Conservation (phyloP, 2,888 invertebrate genomes). For the Nudaria mundana region DNA sequence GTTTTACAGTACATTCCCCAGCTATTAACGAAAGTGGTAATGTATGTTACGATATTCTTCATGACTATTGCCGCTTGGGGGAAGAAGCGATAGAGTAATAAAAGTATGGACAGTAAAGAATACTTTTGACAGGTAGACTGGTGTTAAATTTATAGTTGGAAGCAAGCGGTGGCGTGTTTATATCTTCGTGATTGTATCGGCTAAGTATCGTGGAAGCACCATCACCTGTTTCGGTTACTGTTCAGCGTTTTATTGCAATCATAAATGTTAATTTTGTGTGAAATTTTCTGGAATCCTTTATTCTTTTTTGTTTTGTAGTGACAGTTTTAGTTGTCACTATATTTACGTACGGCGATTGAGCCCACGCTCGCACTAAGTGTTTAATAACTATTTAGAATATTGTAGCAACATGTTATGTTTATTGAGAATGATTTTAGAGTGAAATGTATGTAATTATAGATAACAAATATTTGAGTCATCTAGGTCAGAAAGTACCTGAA, state of each 20-base stretch:
- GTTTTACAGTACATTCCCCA: conserved; percentile 21
- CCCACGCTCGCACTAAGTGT: conserved; percentile 4
- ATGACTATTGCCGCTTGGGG: not conserved
- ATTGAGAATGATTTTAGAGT: too few species aligned
- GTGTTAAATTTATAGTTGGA: conserved; percentile 65
- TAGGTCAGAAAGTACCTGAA: too few species aligned
- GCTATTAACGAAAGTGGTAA: conserved; percentile 36
- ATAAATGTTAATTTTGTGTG: conserved; percentile 52
- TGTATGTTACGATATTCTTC: conserved; percentile 29
- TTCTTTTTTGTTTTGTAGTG: conserved; percentile 21
- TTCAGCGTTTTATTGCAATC: conserved; percentile 42
- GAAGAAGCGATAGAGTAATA: not conserved
- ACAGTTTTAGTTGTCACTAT: conserved; percentile 9
- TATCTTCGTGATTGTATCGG: conserved; percentile 49
- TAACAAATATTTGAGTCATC: too few species aligned
- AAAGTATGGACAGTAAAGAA: conserved; percentile 22
- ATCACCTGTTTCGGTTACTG: conserved; percentile 32
- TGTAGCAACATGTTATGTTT: too few species aligned
- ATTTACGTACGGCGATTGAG: conserved; percentile 12
- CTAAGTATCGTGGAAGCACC: conserved; percentile 37
- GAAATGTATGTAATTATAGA: too few species aligned
- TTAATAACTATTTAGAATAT: too few species aligned
- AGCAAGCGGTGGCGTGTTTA: conserved; percentile 52
- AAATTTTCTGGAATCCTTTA: conserved; percentile 31
- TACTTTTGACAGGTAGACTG: conserved; percentile 53